phyloP scores from a whole-genome alignment of 2,888 invertebrate species.

The Rhamphomyia laevipes region DNA sequence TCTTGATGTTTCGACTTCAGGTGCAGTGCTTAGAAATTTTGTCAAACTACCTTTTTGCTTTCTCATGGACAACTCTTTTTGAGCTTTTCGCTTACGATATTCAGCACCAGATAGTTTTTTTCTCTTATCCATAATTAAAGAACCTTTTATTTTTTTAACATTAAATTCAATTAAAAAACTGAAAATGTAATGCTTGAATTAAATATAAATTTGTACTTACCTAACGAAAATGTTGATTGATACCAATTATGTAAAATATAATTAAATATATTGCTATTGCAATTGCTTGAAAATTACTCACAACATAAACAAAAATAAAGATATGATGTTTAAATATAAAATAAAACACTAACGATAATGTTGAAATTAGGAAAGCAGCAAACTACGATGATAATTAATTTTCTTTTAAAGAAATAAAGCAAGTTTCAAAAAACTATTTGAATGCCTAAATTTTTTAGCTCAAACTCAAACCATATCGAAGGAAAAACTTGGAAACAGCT shows the following conservation, averaged over 20 bases:
- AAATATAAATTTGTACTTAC: no score
- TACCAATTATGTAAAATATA: background rate
- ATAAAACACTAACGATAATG: background rate
- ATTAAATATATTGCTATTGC: background rate
- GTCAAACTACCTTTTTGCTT: background rate
- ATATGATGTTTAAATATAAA: background rate
- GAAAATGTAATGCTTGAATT: background rate
- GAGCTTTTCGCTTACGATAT: background rate
- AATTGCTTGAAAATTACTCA: background rate
- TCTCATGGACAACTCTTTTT: background rate
- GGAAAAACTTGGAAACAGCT: no score
- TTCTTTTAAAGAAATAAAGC: no score
- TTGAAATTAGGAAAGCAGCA: background rate
- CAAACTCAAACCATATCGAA: no score
- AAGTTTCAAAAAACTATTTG: no score
- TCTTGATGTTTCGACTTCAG: background rate
- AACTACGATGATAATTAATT: background rate
- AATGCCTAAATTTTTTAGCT: no score
- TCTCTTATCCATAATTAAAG: background rate
- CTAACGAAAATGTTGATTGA: background rate
- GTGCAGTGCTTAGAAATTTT: background rate
- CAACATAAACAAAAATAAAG: background rate
- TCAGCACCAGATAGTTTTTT: background rate
- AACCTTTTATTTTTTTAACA: no score
- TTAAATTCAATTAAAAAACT: background rate